These are phyloP conservation scores for Erithacus rubecula DNA, from an alignment of 2,797 vertebrate species.

Conservation along the genomic window DNA sequence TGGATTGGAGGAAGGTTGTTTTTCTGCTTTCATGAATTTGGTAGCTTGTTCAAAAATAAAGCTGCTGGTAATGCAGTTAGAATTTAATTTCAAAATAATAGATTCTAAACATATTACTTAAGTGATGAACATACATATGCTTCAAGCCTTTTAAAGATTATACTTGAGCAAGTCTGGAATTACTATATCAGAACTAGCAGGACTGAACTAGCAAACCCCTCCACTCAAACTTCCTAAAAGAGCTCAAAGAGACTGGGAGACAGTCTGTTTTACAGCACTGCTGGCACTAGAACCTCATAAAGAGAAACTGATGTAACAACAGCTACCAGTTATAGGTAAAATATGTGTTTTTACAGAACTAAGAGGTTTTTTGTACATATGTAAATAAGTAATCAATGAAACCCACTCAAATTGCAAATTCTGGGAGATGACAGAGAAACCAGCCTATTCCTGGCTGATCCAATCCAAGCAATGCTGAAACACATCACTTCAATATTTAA, in stretches of 20 bases:
- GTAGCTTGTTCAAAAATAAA: constrained; percentile 13
- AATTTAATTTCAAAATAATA: constrained; percentile 23
- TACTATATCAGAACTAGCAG: not conserved
- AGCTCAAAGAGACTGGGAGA: not conserved
- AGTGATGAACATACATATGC: not conserved
- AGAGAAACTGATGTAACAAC: not conserved
- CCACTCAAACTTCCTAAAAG: not conserved
- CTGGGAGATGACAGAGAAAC: not conserved
- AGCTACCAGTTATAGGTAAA: not conserved
- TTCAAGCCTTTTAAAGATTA: not conserved
- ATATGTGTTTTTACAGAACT: not conserved
- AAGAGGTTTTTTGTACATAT: rapidly evolving
- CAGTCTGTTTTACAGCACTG: not conserved
- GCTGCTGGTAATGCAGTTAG: not conserved
- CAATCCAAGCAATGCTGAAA: not conserved
- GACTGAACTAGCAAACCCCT: not conserved
- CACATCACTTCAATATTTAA: not conserved
- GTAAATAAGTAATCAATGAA: not conserved
- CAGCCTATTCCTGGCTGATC: not conserved
- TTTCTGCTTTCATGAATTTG: not conserved
- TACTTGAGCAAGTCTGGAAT: not conserved
- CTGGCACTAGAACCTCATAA: not conserved
- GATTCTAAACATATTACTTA: not conserved
- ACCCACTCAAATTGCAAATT: not conserved
- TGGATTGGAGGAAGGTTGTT: not conserved